Evolutionary conservation across 2,113 vertebrate species (phyloP), one percentile per base, ranked within the genome.

Genomic region (Pelodiscus sinensis): DNA sequence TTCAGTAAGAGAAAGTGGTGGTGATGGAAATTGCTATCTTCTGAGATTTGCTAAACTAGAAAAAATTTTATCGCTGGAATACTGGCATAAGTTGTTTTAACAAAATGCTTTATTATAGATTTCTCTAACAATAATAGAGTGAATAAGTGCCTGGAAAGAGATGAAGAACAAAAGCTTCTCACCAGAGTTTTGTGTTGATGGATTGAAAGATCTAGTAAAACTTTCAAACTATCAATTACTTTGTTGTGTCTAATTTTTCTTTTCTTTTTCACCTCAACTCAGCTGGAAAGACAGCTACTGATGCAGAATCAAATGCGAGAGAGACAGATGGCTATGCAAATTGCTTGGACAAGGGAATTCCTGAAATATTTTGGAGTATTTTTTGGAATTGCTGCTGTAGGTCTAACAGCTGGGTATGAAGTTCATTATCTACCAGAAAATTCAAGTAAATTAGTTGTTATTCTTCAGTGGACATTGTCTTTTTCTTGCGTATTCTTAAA

Each of bases 231-330:
- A 84, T 82, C 5, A 65, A 11, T 90, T 21, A 90, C 24, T 78
- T 83, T 11, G 77, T 90, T 93, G 94, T 90, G 1, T 92, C 84
- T 86, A 91, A 92, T 84, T 85, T 92, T n/a, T 90, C 79, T 91
- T 94, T 58, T 91, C 8, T 56, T 97, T 55, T 95, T 21, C 96
- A 38, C 35, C 19, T 75, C 87, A 57, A 52, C 84, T 81, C 51
- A 99, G 99, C 90, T 99, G 97, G 99, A 99, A 97, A 98, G 99
- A 62, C 98, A 99, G 96, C 97, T 99, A 82, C 38, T 98, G 52
- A 98, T 99, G 98, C 98, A 99, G 96, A 99, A 98, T 96, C 98
- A 99, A 97, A 99, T 99, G 98, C 98, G 98, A 65, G 98, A 99
- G 96, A 97, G 98, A 75, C 99, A 99, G 97, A 96, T 98, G 98